These are phyloP conservation scores for Nibea coibor DNA, from an alignment of 2,113 vertebrate genomes.

Conservation along the genomic window DNA sequence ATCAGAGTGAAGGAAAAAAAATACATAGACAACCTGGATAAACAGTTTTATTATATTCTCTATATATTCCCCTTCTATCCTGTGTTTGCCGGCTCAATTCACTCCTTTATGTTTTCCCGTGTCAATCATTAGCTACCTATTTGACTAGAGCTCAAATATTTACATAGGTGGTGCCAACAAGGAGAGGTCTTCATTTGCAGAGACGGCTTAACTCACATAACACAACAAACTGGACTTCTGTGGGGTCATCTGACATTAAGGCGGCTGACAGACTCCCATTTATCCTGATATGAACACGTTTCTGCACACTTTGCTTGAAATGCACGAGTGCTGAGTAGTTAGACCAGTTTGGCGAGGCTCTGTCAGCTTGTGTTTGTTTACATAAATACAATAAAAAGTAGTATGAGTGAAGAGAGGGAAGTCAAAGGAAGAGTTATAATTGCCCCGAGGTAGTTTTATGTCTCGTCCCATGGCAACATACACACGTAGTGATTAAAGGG, in stretches of 20 bases:
- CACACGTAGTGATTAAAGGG: background rate
- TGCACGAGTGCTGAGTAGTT: background rate
- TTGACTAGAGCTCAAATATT: slow-evolving; percentile 80
- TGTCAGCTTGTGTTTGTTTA: background rate
- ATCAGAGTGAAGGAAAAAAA: background rate
- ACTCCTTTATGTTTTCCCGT: slow-evolving; percentile 37
- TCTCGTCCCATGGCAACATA: background rate
- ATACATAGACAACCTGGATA: background rate
- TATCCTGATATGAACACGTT: background rate
- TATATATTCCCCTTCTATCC: background rate
- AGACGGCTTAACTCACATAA: background rate
- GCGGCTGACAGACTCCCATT: background rate
- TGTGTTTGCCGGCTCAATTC: slow-evolving; percentile 19
- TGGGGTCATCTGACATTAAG: background rate
- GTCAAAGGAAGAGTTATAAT: background rate
- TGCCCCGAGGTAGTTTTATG: background rate
- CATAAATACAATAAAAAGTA: too few relatives aligned
- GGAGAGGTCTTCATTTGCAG: slow-evolving; percentile 8
- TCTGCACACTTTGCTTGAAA: background rate
- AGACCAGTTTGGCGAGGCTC: slow-evolving; percentile 10
- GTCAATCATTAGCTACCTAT: slow-evolving; percentile 49
- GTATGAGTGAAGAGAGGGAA: background rate
- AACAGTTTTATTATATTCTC: background rate
- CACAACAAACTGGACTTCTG: background rate
- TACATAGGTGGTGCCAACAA: slow-evolving; percentile 67